Conservation (phyloP, 2,797 vertebrate genomes). For the Acanthopagrus latus region DNA sequence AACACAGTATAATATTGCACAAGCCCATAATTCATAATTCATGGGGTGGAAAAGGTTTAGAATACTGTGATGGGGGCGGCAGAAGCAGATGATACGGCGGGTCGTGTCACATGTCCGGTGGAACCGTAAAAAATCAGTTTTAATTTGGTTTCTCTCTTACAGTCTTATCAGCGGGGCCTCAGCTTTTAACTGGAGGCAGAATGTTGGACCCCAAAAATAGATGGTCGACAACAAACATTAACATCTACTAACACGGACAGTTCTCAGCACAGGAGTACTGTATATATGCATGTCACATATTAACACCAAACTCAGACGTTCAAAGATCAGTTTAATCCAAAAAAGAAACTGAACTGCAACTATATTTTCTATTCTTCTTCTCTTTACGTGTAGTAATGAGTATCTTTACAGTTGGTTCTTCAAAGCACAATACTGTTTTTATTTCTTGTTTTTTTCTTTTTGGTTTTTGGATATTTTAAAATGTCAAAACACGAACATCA, state of each 20-base stretch:
- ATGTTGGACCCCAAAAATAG: slow-evolving; percentile 49
- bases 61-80: slow-evolving; percentile 64
- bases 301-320: slow-evolving; percentile 20
- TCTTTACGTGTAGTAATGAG: slow-evolving; percentile 24
- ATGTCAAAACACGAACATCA: slow-evolving; percentile 65
- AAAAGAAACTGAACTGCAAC: slow-evolving; percentile 29
- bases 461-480: slow-evolving; percentile 50
- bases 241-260: slow-evolving; percentile 40
- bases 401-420: slow-evolving; percentile 44
- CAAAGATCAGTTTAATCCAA: slow-evolving; percentile 31
- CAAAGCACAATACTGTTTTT: slow-evolving; percentile 36
- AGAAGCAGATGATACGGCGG: slow-evolving; percentile 66
- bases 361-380: background rate
- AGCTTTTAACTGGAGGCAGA: slow-evolving; percentile 56
- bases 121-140: slow-evolving; percentile 77
- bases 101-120: slow-evolving; percentile 62
- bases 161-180: slow-evolving; percentile 63
- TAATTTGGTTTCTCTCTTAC: slow-evolving; percentile 72
- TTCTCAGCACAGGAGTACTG: slow-evolving; percentile 29
- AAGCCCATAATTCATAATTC: slow-evolving; percentile 85
- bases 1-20: slow-evolving; percentile 85
- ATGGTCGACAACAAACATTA: slow-evolving; percentile 48
- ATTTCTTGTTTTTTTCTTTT: slow-evolving; percentile 6
- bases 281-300: slow-evolving; percentile 37
- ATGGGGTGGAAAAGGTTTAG: slow-evolving; percentile 71